Evolutionary conservation across 2,888 invertebrate genomes (phyloP), one percentile per base, ranked within the genome.

Genomic region (Caenorhabditis japonica): DNA sequence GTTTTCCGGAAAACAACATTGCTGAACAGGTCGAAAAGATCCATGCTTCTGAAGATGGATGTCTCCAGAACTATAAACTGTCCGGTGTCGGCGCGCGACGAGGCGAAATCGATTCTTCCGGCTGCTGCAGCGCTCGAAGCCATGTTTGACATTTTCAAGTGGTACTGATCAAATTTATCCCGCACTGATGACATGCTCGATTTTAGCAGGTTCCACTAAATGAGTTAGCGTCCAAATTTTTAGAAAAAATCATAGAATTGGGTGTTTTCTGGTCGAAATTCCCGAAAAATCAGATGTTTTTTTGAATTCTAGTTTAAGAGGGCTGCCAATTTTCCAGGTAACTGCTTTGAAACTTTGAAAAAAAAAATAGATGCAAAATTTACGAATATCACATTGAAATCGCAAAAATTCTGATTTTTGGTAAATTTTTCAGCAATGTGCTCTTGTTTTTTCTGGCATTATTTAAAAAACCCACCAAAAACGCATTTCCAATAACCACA

Each of bases 131-230:
- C 13, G 12, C 23, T 8, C 4, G 39, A 19, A 15, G 43, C 10
- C n/a, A 64, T 59, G 23, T 56, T 36, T 7, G 34, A 13, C 36
- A 66, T 43, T 55, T 72, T 72, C 55, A 55, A 60, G 39, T 62
- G 53, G 30, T 59, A 72, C 15, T 72, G 59, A 3, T 72, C 72
- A 51, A 64, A 72, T 33, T 72, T 72, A 17, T 72, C 72, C 21
- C 72, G 64, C 2, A 72, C 44, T 3, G 46, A 39, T 13, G 55
- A 43, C 64, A 72, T 66, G 8, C 43, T 36, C 15, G 34, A n/a
- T 55, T 72, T 72, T 12, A 72, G 36, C 10, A 72, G 33, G 34
- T 72, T 72, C 72, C 72, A 72, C 70, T 70, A 56, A 34, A 68
- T 43, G 30, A 21, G 25, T 25, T 25, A 23, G 10, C 47, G 19